Evolutionary conservation across 2,888 invertebrate species (phyloP), one percentile per base, ranked within the genome.

Genomic region (Harpalus rufipes): DNA sequence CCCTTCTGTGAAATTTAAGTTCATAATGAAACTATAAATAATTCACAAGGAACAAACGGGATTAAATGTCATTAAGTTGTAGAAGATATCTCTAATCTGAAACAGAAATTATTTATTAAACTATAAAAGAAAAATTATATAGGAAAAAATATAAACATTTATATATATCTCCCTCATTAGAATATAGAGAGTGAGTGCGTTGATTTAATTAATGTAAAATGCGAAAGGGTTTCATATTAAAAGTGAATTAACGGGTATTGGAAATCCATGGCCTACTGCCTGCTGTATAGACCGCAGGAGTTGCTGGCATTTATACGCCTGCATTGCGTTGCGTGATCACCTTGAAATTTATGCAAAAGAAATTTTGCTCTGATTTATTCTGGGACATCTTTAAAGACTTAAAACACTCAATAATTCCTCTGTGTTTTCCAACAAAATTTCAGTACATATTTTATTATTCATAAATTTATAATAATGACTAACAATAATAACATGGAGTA

Each of bases 241-340:
- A 78, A 78, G 12, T 58, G 41, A 78, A 58, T 78, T 78, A 58
- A 25, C 58, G 58, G 8, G 41, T 81, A 81, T 81, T 81, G 81
- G 68, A 81, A 81, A 81, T 81, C 81, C 65, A 81, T 78, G 78
- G 32, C 32, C 56, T 58, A 25, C 14, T 58, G n/a, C 44, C 44
- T 32, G 44, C 41, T 68, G 32, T 68, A 68, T 68, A 68, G 68
- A 39, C n/a, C 78, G 14, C 16, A 41, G 39, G 21, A 44, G 18
- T 12, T 51, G 68, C 44, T 81, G 68, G 63, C 65, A 65, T 81
- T 81, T 81, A 81, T 81, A 81, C 25, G 44, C 41, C 44, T 80
- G 63, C 81, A 81, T 68, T 81, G 81, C 81, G 81, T 81, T 81
- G 81, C 81, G 81, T 81, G 81, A 65, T 68, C 65, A 58, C 78